Percentiles rank a stretch among this genome's conserved stretches.
phyloP scores from a whole-genome alignment of 2,113 vertebrate species.

The Lampris incognitus region DNA sequence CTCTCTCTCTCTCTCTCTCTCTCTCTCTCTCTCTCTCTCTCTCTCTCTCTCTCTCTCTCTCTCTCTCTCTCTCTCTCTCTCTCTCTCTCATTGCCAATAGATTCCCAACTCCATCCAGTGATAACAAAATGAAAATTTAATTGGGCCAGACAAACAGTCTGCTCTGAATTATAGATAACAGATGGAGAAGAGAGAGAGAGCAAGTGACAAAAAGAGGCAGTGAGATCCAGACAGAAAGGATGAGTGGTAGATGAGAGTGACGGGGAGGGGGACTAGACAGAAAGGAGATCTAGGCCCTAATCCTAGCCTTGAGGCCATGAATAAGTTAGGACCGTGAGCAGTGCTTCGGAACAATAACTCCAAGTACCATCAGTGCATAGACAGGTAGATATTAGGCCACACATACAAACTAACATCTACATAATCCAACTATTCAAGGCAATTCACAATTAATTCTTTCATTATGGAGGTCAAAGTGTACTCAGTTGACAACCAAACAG shows the following conservation, averaged over 20 bases:
- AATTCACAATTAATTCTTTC: neutral
- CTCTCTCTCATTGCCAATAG: too few relatives aligned
- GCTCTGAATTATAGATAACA: slow-evolving; percentile 34
- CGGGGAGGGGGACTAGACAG: neutral
- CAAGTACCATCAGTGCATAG: neutral
- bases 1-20: too few relatives aligned
- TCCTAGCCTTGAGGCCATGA: slow-evolving; percentile 17
- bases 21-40: too few relatives aligned
- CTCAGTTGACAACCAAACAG: neutral
- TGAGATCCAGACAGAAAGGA: neutral
- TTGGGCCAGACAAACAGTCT: slow-evolving; percentile 24
- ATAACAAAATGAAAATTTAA: slow-evolving; percentile 25
- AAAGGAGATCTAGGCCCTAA: neutral
- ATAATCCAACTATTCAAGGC: neutral
- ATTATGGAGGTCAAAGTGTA: neutral
- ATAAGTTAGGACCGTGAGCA: slow-evolving; percentile 54
- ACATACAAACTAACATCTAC: neutral
- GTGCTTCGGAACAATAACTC: slow-evolving; percentile 33
- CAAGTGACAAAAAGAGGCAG: neutral
- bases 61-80: too few relatives aligned
- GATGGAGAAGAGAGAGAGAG: neutral
- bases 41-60: too few relatives aligned
- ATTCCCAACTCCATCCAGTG: slow-evolving; percentile 3
- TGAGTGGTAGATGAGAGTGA: neutral
- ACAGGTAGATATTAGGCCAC: slow-evolving; percentile 29